Evolutionary conservation across 2,888 invertebrate species (phyloP), one percentile per base, ranked within the genome.

Genomic region (Phytoseiulus persimilis): DNA sequence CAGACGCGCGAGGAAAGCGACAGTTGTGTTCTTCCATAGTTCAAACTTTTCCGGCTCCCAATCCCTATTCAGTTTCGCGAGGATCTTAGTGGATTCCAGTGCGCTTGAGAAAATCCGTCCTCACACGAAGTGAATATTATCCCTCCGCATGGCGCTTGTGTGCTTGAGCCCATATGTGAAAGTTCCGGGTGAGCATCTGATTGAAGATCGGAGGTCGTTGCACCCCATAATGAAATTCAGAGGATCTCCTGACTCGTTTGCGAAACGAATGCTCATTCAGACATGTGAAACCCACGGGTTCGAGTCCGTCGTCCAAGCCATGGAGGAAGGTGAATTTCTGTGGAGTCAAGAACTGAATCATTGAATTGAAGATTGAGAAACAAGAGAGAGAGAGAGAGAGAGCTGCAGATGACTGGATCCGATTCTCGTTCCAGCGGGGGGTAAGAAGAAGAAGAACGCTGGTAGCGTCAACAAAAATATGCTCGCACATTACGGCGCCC

Each of bases 401-500:
- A 39, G 3, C 9, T 9, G 39, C 18, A 65, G 65, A 28, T 46
- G 6, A 6, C 46, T 46, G 14, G 14, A 23, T 28, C 65, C 1
- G 2, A 23, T 65, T 28, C 65, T 14, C 65, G 18, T 28, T 65
- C 28, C 18, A 65, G 65, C 87, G 45, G 33, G 87, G 3, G 45
- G 45, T 32, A 33, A 87, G n/a, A 87, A 87, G 32, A 87, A 33
- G 33, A 87, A 87, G 33, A 3, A 11, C 39, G 6, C 39, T 6
- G 87, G 32, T 9, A 33, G 87, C 33, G 32, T 33, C 39, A 33
- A 87, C 87, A 87, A 87, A 33, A 87, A 87, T 39, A 87, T 87
- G n/a, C 32, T 87, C 11, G 87, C 87, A 28, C 87, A 87, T 32
- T 87, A 87, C 33, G 87, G 87, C 32, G 87, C 87, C 23, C 32